Evolutionary conservation across 2,888 invertebrate genomes (phyloP), one percentile per base, ranked within the genome.

Genomic region (Lasioglossum calceatum): DNA sequence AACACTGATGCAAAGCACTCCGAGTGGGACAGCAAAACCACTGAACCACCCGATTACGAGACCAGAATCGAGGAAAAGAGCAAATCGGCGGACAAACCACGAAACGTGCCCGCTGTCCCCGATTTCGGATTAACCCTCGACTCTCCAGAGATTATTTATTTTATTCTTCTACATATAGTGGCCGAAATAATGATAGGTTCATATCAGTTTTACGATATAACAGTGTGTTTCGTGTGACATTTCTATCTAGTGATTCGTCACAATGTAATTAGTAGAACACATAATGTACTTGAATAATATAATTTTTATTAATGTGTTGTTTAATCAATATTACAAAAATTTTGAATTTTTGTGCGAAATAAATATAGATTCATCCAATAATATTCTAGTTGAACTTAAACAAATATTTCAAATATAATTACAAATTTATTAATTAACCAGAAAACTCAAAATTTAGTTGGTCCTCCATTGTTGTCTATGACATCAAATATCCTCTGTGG

Each of bases 1-100:
- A 42, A 47, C 44, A 72, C 47, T 44, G 19, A 72, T 47, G 72
- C 44, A 72, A 72, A 44, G 72, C 72, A 19, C 67, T 36, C 16
- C 72, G 72, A 19, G 12, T n/a, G 14, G n/a, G 7, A 23, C 71
- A 16, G 42, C 8, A 27, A 42, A 39, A 39, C 16, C 74, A 14
- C 2, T 54, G 27, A 42, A 58, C 8, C 61, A 50, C n/a, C 44
- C 77, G 14, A 72, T 54, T 71, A 80, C 27, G 27, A 50, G 54
- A 50, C 36, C 67, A 36, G 58, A 58, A 58, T n/a, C 58, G n/a
- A 67, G 36, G 19, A 36, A 67, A 67, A 67, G 64, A 64, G 32
- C 67, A 67, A 36, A 67, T 67, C 32, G 36, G 16, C n/a, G 32
- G 27, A 64, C 32, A 64, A 64, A 27, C 36, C 8, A 36, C 67